Conservation (phyloP, 1,140 invertebrate species). For the Stegodyphus mimosarum region DNA sequence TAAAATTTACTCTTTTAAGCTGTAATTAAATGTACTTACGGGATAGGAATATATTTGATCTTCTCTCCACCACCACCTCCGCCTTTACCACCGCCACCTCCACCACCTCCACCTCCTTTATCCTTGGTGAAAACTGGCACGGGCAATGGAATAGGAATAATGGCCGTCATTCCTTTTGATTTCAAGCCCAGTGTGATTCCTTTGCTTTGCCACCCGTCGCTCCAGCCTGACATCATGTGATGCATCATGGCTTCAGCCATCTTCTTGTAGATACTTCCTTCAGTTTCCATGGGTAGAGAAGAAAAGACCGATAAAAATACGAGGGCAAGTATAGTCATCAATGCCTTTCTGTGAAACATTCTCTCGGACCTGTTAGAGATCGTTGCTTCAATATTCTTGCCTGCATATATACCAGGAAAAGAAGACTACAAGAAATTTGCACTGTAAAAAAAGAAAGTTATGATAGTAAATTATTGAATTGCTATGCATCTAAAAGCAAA, state of each 20-base stretch:
- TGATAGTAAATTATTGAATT: no score
- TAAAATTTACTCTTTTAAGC: no score
- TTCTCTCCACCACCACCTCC: conserved; percentile 38
- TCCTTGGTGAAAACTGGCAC: conserved; percentile 44
- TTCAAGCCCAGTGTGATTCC: conserved; percentile 42
- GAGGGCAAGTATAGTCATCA: no score
- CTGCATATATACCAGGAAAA: no score
- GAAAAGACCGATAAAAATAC: no score
- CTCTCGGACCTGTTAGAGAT: no score
- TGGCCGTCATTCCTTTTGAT: conserved; percentile 52
- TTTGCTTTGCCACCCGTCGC: conserved; percentile 2
- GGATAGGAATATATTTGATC: conserved; percentile 46
- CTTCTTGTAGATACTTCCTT: conserved; percentile 46
- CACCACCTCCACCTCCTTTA: conserved; percentile 19
- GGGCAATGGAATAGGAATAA: conserved; percentile 42
- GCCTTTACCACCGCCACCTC: background rate
- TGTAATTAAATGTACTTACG: conserved; percentile 32
- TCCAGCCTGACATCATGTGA: conserved; percentile 15
- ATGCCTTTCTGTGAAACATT: no score
- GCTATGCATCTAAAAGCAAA: no score
- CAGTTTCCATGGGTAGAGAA: background rate
- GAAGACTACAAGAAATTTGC: no score
- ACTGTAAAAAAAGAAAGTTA: no score
- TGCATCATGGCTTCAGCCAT: conserved; percentile 45
- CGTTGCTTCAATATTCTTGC: no score